These are phyloP conservation scores for Poecile atricapillus DNA, from an alignment of 2,113 vertebrate species.

Conservation along the genomic window DNA sequence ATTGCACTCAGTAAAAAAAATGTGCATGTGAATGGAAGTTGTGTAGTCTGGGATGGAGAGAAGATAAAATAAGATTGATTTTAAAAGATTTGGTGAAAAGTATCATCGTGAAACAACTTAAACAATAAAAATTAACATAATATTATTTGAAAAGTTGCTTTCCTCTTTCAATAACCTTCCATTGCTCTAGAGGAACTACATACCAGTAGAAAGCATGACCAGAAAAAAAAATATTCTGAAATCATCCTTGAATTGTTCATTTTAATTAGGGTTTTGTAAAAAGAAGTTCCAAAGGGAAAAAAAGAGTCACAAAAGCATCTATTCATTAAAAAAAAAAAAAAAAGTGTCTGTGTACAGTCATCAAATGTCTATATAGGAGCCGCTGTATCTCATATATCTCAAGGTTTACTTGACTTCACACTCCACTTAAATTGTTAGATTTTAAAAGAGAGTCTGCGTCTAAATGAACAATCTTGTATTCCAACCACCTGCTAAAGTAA, in stretches of 20 bases:
- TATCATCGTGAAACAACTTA: neutral
- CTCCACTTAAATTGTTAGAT: neutral
- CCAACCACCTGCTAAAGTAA: neutral
- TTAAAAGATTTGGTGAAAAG: neutral
- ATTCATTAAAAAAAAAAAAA: neutral
- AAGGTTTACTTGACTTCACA: neutral
- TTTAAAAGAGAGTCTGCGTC: neutral
- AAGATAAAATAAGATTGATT: neutral
- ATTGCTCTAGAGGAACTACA: neutral
- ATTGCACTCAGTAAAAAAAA: neutral
- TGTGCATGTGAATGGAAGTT: neutral
- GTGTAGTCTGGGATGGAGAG: neutral
- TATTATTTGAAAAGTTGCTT: neutral
- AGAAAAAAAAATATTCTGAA: neutral
- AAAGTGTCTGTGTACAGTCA: neutral
- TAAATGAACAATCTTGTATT: neutral
- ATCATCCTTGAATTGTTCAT: neutral
- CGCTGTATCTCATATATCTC: neutral
- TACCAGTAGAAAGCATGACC: neutral
- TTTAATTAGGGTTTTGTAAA: neutral
- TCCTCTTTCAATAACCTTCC: neutral
- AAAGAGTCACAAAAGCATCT: neutral
- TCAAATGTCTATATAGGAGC: neutral
- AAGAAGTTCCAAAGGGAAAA: neutral
- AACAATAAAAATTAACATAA: neutral